Percentiles rank a stretch among this genome's conserved stretches.
These are phyloP conservation scores for Marronus borbonicus DNA, from an alignment of 2,888 invertebrate species.

Conservation along the genomic window DNA sequence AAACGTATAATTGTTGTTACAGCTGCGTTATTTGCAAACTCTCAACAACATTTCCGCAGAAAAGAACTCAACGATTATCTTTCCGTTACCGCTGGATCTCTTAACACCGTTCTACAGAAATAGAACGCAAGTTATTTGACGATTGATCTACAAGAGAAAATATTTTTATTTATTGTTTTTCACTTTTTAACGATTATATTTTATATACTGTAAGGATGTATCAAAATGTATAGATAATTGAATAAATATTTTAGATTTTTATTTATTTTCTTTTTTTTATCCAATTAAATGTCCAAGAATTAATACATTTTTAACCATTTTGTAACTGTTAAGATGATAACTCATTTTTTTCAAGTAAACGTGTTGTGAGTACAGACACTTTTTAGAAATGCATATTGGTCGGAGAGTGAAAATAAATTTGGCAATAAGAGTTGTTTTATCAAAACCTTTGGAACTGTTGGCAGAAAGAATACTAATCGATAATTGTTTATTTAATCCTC, in stretches of 20 bases:
- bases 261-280: not conserved
- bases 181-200: not conserved
- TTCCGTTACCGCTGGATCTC: conserved; percentile 92
- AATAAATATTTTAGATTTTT: conserved; percentile 14
- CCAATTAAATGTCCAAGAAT: too few species aligned
- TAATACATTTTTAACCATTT: too few species aligned
- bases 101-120: conserved; percentile 43
- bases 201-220: not conserved
- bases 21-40: conserved; percentile 92
- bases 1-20: conserved; percentile 62
- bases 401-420: too few species aligned
- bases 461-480: too few species aligned
- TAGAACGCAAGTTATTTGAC: conserved; percentile 45
- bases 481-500: too few species aligned
- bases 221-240: not conserved
- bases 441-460: too few species aligned
- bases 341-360: too few species aligned
- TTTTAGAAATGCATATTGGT: too few species aligned
- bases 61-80: conserved; percentile 95
- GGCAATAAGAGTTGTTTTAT: too few species aligned
- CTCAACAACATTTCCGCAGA: conserved; percentile 93
- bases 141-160: not conserved
- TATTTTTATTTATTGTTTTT: not conserved
- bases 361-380: too few species aligned
- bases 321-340: too few species aligned